Conservation (phyloP, 2,113 vertebrate species). For the Panurus biarmicus region DNA sequence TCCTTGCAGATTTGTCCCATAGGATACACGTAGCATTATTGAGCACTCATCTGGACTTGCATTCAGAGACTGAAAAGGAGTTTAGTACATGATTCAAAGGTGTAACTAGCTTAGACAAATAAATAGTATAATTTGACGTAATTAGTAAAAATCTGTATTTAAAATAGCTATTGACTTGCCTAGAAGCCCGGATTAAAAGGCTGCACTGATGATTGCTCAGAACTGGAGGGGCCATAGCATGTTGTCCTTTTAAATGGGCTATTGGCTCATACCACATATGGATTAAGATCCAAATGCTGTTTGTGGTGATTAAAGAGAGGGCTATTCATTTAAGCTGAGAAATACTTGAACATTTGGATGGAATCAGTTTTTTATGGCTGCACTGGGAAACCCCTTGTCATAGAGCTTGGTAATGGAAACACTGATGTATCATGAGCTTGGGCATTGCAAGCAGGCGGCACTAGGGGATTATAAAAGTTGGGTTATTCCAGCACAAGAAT, state of each 20-base stretch:
- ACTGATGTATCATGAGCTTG: conserved; percentile 28
- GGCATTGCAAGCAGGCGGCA: background rate
- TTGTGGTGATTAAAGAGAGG: background rate
- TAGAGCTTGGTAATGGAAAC: conserved; percentile 37
- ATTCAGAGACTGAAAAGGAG: background rate
- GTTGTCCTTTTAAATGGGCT: background rate
- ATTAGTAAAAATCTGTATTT: background rate
- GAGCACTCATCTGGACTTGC: background rate
- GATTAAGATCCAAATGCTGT: background rate
- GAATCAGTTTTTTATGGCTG: background rate
- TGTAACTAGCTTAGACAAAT: background rate
- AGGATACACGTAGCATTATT: background rate
- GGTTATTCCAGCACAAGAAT: background rate
- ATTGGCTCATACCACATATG: background rate
- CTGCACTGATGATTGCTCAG: background rate
- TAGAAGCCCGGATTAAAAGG: background rate
- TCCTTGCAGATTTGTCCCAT: background rate
- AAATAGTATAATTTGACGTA: background rate
- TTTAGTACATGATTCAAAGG: background rate
- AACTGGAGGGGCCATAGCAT: background rate
- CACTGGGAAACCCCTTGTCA: conserved; percentile 41
- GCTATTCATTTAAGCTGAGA: background rate
- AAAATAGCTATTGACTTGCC: background rate
- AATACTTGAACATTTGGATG: background rate
- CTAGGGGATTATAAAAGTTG: background rate